A percentile compares a stretch with the other conserved stretches of the same genome.
Evolutionary conservation across 1,140 invertebrate species (phyloP).

Genomic region (Dendrolimus punctatus): DNA sequence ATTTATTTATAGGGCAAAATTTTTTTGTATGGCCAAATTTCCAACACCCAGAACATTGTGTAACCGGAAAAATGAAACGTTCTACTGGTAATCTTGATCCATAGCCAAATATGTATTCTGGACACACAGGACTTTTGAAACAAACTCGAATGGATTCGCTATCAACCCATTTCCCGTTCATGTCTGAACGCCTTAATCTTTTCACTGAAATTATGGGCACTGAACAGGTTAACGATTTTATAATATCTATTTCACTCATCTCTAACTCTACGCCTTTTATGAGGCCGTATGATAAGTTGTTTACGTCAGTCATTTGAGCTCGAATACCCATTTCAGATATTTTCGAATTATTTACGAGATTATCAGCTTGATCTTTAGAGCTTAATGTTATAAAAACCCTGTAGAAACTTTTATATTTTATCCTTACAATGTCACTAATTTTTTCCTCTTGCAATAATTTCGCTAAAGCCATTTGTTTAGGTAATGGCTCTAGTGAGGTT

Average conservation of each 20-base stretch:
- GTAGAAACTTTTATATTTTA: slow-evolving; percentile 23
- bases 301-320: slow-evolving; percentile 11
- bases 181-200: slow-evolving; percentile 14
- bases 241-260: too few species aligned
- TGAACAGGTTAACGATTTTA: slow-evolving; percentile 8
- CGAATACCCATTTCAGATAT: slow-evolving; percentile 11
- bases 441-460: slow-evolving; percentile 17
- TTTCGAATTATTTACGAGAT: slow-evolving; percentile 8
- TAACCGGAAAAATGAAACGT: slow-evolving; percentile 6
- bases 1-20: slow-evolving; percentile 6
- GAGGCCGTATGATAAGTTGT: slow-evolving; percentile 14
- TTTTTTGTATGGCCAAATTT: slow-evolving; percentile 8
- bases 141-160: slow-evolving; percentile 10
- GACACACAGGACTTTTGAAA: slow-evolving; percentile 1
- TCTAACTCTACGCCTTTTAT: slow-evolving; percentile 18
- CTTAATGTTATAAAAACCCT: slow-evolving; percentile 14
- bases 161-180: slow-evolving; percentile 15
- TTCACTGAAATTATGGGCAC: slow-evolving; percentile 13
- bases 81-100: slow-evolving; percentile 3
- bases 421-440: slow-evolving; percentile 13
- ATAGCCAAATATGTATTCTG: not conserved
- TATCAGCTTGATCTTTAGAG: slow-evolving; percentile 11
- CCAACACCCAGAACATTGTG: slow-evolving; percentile 7
- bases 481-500: slow-evolving; percentile 10
- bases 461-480: slow-evolving; percentile 22